A percentile compares a stretch with the other conserved stretches of the same genome.
phyloP scores from a whole-genome alignment of 2,113 vertebrate species.

The Bos taurus region ARS-UCD2.0 NC_037356.1:31274001-31274500 shows the following conservation, averaged over 20 bases:
- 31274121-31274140: not conserved
- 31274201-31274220: conserved; percentile 17
- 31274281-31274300: not conserved
- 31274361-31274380: not conserved
- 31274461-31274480: conserved; percentile 10
- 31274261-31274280: conserved; percentile 14
- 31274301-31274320: not conserved
- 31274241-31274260: conserved; percentile 43
- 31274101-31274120: not conserved
- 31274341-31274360: conserved; percentile 10
- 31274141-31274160: not conserved
- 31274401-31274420: conserved; percentile 44
- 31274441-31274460: conserved; percentile 71
- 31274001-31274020: conserved; percentile 35
- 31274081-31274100: not conserved
- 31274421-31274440: conserved; percentile 45
- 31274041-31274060: conserved; percentile 21
- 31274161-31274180: conserved; percentile 42
- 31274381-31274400: conserved; percentile 13
- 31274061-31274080: not conserved
- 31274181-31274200: conserved; percentile 28
- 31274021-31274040: not conserved
- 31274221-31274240: conserved; percentile 27
- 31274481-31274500: conserved; percentile 33
- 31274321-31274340: not conserved